Conservation (phyloP, 2,888 invertebrate genomes). For the Oscheius sp. region DNA sequence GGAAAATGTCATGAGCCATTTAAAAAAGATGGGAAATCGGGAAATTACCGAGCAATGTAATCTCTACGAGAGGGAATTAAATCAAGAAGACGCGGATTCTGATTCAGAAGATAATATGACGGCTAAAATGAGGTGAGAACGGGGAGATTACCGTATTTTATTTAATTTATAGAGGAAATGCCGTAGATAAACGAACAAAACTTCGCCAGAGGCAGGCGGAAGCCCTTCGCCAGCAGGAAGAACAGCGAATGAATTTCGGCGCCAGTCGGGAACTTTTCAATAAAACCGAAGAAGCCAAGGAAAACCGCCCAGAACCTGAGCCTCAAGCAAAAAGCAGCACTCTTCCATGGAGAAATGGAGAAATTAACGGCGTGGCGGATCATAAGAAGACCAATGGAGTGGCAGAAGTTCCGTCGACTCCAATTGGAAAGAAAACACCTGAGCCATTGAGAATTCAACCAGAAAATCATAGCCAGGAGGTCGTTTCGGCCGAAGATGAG, state of each 20-base stretch:
- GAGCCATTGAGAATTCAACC: constrained; percentile 55
- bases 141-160: not conserved
- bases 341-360: constrained; percentile 33
- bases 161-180: not conserved
- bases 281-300: constrained; percentile 36
- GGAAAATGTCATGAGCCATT: constrained; percentile 72
- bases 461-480: constrained; percentile 41
- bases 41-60: constrained; percentile 66
- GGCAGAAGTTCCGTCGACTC: no score
- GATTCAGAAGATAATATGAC: constrained; percentile 56
- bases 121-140: constrained; percentile 58
- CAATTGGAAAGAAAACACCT: constrained; percentile 44
- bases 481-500: not conserved
- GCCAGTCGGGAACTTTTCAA: constrained; percentile 49
- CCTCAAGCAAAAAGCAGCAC: constrained; percentile 5
- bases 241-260: constrained; percentile 52
- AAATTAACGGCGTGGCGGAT: constrained; percentile 16
- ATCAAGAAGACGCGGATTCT: constrained; percentile 67
- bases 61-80: constrained; percentile 71
- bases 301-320: constrained; percentile 4
- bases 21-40: constrained; percentile 33
- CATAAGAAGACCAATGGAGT: constrained; percentile 21
- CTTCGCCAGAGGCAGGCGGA: constrained; percentile 55
- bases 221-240: constrained; percentile 51
- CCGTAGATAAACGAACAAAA: constrained; percentile 23